Conservation (phyloP, 2,797 vertebrate species). For the Urosaurus nigricauda region DNA sequence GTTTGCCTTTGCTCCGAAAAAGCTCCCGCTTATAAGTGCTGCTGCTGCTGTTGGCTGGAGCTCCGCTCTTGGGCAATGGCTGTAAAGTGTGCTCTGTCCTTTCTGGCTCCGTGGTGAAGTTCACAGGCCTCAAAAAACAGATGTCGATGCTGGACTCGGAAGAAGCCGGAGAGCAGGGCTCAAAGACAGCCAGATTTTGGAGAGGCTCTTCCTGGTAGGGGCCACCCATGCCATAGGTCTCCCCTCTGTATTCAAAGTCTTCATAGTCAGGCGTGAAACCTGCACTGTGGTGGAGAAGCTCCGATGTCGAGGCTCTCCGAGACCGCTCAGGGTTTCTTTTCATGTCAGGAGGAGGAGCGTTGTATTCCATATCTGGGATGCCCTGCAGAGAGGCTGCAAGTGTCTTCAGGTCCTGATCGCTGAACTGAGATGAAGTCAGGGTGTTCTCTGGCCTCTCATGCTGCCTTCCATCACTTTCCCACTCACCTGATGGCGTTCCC, state of each 20-base stretch:
- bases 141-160: slow-evolving; percentile 96
- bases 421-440: slow-evolving; percentile 83
- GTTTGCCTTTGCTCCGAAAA: slow-evolving; percentile 92
- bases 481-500: slow-evolving; percentile 84
- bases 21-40: slow-evolving; percentile 88
- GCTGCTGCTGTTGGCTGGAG: slow-evolving; percentile 79
- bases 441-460: slow-evolving; percentile 81
- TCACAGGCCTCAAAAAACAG: slow-evolving; percentile 91
- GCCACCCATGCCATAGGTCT: slow-evolving; percentile 84
- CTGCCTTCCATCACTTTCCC: slow-evolving; percentile 84
- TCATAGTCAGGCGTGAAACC: slow-evolving; percentile 81
- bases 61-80: slow-evolving; percentile 80
- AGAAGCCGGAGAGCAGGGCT: slow-evolving; percentile 90
- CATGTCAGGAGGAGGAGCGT: slow-evolving; percentile 72
- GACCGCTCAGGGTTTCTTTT: slow-evolving; percentile 79
- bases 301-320: slow-evolving; percentile 82
- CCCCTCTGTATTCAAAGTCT: slow-evolving; percentile 82
- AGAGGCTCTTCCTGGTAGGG: slow-evolving; percentile 86
- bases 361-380: slow-evolving; percentile 89
- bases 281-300: slow-evolving; percentile 82
- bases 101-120: slow-evolving; percentile 84
- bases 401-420: slow-evolving; percentile 85
- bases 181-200: slow-evolving; percentile 85
- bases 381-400: slow-evolving; percentile 85
- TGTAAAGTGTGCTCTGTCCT: slow-evolving; percentile 81